Base-by-base conservation (phyloP, 1,140 invertebrate species). In the Sycobia sp. region DNA sequence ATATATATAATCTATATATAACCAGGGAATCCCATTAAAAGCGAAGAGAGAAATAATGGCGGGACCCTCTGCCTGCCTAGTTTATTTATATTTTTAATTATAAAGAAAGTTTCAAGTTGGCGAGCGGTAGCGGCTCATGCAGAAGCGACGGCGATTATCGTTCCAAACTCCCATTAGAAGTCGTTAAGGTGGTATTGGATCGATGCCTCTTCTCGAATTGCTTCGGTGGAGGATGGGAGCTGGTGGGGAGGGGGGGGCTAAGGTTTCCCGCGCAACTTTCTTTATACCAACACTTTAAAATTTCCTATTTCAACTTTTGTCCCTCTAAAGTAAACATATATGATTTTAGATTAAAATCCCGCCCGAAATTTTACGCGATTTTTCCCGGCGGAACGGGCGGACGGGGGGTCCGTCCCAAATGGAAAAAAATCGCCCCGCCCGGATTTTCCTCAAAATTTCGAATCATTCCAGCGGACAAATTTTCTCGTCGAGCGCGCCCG, bases 21-120 rank as follows among this genome's bases (percentile, higher is more conserved):
- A n/a, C n/a, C n/a, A n/a, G n/a, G n/a, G n/a, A n/a, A n/a, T n/a
- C n/a, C n/a, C n/a, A n/a, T 11, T 4, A 32, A 11, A 32, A 11
- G 29, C 5, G 29, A 4, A 32, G 29, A 4, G 29, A 7, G 11
- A 32, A 32, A 4, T 32, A 32, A 32, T 32, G 29, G n/a, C 25
- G n/a, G 25, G 13, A 18, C 27, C 13, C 23, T 1, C 27, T 4
- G 38, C 38, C 1, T 29, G 29, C 38, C 32, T 46, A 60, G 74
- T 72, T 75, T 78, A 79, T 78, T 77, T 77, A 76, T 79, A 57
- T 78, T 78, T 76, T 79, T 79, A 79, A 78, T 79, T 78, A 78
- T 71, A 76, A 76, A 75, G 76, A 78, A 78, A 78, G 76, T 71
- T 77, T 75, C 41, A n/a, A 55, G n/a, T 38, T 43, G 22, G 23